Conservation (phyloP, 2,888 invertebrate species). For the Stenoptilia bipunctidactyla region DNA sequence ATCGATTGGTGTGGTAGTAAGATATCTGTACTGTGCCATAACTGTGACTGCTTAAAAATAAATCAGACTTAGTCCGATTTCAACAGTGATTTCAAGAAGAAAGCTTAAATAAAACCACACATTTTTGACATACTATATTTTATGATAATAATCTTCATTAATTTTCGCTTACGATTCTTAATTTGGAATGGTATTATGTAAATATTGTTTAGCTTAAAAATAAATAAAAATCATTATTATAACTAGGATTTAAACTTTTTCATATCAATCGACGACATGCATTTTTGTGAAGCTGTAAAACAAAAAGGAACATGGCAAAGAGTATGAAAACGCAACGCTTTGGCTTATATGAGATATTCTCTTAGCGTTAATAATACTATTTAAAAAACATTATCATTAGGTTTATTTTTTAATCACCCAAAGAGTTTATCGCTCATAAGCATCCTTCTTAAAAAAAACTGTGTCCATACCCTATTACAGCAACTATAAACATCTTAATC, state of each 20-base stretch:
- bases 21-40: no score
- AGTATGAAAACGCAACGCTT: conserved; percentile 57
- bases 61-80: no score
- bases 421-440: background rate
- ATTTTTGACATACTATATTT: conserved; percentile 16
- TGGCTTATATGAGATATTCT: conserved; percentile 45
- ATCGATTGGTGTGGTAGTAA: no score
- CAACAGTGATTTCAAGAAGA: no score
- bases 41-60: no score
- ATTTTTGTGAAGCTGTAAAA: conserved; percentile 24
- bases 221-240: conserved; percentile 46
- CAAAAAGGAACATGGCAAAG: conserved; percentile 54
- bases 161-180: conserved; percentile 62
- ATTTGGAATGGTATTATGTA: conserved; percentile 67
- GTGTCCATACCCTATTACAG: no score
- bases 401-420: background rate
- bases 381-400: background rate
- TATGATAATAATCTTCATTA: conserved; percentile 57
- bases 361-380: conserved; percentile 14
- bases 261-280: conserved; percentile 31
- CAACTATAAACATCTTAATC: background rate
- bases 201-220: conserved; percentile 58
- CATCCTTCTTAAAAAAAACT: no score
- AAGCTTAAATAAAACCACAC: conserved; percentile 4
- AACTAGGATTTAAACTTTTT: no score